Evolutionary conservation across 2,888 invertebrate species (phyloP).

Genomic region (Lamproptera curius): DNA sequence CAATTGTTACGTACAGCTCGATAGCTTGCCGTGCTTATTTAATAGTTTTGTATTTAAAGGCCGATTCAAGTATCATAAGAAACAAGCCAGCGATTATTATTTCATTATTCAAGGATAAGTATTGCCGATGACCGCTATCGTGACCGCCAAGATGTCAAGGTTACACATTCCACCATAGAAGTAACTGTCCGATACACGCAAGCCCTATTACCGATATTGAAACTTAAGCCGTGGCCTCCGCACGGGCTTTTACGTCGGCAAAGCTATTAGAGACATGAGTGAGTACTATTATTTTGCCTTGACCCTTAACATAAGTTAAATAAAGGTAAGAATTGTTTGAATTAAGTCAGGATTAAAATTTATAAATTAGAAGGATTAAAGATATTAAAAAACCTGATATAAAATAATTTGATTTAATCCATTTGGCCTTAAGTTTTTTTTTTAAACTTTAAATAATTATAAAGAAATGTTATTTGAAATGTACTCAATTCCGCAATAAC

Average conservation of each 20-base stretch:
- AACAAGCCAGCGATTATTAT: too few species aligned
- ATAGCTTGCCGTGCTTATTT: too few species aligned
- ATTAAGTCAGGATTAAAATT: not conserved
- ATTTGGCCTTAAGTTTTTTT: too few species aligned
- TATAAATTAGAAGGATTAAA: not conserved
- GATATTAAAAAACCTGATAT: not conserved
- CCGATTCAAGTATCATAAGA: too few species aligned
- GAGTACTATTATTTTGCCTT: slow-evolving; percentile 3
- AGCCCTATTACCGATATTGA: slow-evolving; percentile 19
- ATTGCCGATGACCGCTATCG: too few species aligned
- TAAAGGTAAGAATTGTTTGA: not conserved
- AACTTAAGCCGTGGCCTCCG: slow-evolving; percentile 18
- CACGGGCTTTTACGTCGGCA: slow-evolving; percentile 15
- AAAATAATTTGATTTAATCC: not conserved
- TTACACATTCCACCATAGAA: slow-evolving; percentile 4
- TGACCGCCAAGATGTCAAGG: slow-evolving; percentile 18
- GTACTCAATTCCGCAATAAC: too few species aligned
- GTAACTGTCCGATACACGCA: slow-evolving; percentile 19
- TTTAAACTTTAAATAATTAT: too few species aligned
- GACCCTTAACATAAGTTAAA: not conserved
- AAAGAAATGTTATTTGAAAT: too few species aligned
- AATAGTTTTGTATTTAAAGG: too few species aligned
- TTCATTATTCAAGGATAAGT: too few species aligned
- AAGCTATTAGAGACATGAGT: slow-evolving; percentile 15
- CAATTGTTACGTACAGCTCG: too few species aligned